Base-by-base conservation (phyloP, 2,113 vertebrate species). In the Pluvianellus socialis region DNA sequence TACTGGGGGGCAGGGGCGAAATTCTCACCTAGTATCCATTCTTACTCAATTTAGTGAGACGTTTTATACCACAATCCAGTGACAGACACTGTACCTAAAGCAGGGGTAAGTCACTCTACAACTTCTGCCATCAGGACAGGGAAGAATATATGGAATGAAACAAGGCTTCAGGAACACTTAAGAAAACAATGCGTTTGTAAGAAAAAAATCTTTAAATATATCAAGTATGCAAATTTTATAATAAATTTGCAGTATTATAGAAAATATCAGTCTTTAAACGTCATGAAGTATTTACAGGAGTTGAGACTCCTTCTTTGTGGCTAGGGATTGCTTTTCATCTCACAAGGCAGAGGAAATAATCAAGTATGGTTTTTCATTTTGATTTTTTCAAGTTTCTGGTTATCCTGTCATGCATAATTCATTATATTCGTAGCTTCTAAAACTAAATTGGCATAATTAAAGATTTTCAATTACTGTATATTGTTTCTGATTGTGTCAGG, bases 371-470 rank as follows among this genome's bases (percentile, higher is more conserved):
- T 93, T 82, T 92, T 88, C 2, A 35, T 55, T 75, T 80, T 56
- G 5, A 67, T 83, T 96, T 77, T 94, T 96, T 75, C 15, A 59
- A 86, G 30, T 61, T 88, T 58, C 35, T 92, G 53, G 49, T 56
- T 94, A 61, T 55, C 22, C 28, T 79, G 23, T 58, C n/a, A 81
- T 83, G 55, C 49, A 84, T 62, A 72, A 93, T 86, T 45, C 72
- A 79, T 90, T 82, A 70, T 33, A 83, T 38, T 75, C 55, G 63
- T 38, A 91, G 13, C 38, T 91, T 95, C 92, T 92, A 62, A 92
- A 97, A 95, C 50, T 70, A 45, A 95, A 89, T 70, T 62, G 89
- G 40, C 15, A 94, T 58, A 91, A 92, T 71, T 73, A 77, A 75
- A 95, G 14, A 58, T 73, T 88, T 94, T 94, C 53, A 66, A 27